These are phyloP conservation scores for Melopsittacus undulatus DNA, from an alignment of 2,797 vertebrate genomes.

Conservation along the genomic window DNA sequence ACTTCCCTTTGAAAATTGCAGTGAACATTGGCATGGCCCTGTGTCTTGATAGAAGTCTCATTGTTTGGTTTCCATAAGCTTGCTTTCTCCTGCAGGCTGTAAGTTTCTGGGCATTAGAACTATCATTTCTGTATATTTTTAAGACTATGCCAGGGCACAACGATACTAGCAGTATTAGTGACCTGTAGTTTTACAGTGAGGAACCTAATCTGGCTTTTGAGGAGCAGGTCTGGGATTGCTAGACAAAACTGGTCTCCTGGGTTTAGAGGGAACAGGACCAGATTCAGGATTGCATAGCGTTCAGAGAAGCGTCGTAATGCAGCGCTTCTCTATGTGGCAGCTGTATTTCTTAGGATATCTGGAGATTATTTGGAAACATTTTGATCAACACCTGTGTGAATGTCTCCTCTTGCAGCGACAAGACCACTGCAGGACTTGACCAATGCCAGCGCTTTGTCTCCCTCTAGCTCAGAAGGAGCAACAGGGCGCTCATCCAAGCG, in stretches of 20 bases:
- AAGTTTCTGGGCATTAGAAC: neutral
- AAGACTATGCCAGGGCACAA: neutral
- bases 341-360: neutral
- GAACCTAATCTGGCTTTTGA: neutral
- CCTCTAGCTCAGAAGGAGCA: neutral
- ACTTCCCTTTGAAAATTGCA: neutral
- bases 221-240: neutral
- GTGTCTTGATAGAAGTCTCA: neutral
- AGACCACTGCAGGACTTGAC: constrained; percentile 63
- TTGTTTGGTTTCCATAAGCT: neutral
- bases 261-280: neutral
- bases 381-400: neutral
- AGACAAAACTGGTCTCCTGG: neutral
- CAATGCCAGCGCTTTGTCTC: neutral
- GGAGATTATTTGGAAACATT: neutral
- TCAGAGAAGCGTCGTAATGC: neutral
- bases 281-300: neutral
- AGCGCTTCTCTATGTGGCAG: neutral
- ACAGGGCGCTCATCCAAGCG: neutral
- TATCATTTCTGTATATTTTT: neutral
- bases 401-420: constrained; percentile 34
- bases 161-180: neutral
- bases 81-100: neutral
- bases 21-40: neutral
- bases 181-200: neutral